Evolutionary conservation across 92 coral and sea anemone species (phyloP), one percentile per base, ranked within the genome.

Genomic region (Bergia puertoricense): DNA sequence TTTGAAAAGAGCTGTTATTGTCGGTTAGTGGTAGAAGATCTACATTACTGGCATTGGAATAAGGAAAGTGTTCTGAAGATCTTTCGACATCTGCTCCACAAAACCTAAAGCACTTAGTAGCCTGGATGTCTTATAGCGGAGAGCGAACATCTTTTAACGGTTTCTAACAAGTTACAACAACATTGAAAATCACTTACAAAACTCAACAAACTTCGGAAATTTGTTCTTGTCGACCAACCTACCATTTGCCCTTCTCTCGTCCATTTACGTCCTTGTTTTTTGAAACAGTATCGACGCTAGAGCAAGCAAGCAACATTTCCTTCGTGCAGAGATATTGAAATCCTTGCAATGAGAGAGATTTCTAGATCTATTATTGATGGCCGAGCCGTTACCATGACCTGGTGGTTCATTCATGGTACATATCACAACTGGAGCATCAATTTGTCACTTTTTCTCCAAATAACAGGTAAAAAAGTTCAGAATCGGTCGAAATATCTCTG

Each of bases 331-430:
- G 42, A 46, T 30, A 30, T 71, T 14, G 67, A 45, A 44, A 9
- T 69, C 76, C 45, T 72, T 84, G 87, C 87, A 84, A 67, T 82
- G 42, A 43, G 36, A 44, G 50, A 82, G 59, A 82, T 82, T 82
- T 59, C 41, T 14, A 44, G 45, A 84, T 84, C 20, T 68, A 69
- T 45, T 69, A 84, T 84, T 84, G n/a, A 84, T 84, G 51, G 51
- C 78, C 7, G 22, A 4, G 77, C 79, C 46, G 87, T 84, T 68
- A 22, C 87, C 66, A 73, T 7, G 79, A n/a, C 56, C 87, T 11
- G 87, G 87, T 84, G 78, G 30, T 48, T 5, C 38, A 84, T 84
- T 84, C 67, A 84, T 71, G 87, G 87, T 84, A 5, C 77, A 3
- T 77, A 46, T 84, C 87, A 84, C n/a, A 54, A 15, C 77, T 20